A percentile compares a stretch with the other conserved stretches of the same genome.
These are phyloP conservation scores for Myotis pilosus DNA, from an alignment of 2,797 vertebrate species.

Conservation along the genomic window DNA sequence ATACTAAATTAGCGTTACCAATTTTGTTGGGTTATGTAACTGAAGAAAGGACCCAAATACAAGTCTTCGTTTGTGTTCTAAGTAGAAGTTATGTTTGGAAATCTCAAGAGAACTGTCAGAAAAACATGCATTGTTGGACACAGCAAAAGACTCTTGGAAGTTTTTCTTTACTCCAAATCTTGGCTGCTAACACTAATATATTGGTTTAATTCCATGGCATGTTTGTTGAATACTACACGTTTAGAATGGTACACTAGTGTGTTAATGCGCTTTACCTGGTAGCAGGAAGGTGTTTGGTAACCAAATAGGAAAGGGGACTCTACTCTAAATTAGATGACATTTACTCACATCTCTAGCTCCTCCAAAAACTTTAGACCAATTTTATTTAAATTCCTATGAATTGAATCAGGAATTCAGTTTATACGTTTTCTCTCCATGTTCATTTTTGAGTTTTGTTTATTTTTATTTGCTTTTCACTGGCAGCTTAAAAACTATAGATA, in stretches of 20 bases:
- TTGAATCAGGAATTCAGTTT: not conserved
- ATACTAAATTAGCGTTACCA: not conserved
- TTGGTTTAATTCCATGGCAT: not conserved
- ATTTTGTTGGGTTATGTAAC: not conserved
- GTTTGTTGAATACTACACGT: not conserved
- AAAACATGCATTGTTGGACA: not conserved
- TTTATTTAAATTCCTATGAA: not conserved
- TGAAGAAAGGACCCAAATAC: not conserved
- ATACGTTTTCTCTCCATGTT: not conserved
- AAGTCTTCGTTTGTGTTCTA: not conserved
- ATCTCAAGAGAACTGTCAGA: not conserved
- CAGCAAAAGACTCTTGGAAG: not conserved
- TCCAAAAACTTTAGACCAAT: not conserved
- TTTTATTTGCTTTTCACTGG: constrained; percentile 33
- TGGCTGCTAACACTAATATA: constrained; percentile 4
- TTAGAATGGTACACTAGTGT: not conserved
- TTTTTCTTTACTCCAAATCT: constrained; percentile 61
- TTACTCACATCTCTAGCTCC: not conserved
- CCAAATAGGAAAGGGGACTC: not conserved
- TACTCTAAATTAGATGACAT: not conserved
- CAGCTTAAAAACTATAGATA: not conserved
- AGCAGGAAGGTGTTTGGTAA: not conserved
- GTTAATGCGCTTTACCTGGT: not conserved
- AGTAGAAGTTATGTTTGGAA: not conserved
- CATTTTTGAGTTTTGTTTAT: constrained; percentile 51